Conservation (phyloP, 2,797 vertebrate species). For the Taenioides sp. region DNA sequence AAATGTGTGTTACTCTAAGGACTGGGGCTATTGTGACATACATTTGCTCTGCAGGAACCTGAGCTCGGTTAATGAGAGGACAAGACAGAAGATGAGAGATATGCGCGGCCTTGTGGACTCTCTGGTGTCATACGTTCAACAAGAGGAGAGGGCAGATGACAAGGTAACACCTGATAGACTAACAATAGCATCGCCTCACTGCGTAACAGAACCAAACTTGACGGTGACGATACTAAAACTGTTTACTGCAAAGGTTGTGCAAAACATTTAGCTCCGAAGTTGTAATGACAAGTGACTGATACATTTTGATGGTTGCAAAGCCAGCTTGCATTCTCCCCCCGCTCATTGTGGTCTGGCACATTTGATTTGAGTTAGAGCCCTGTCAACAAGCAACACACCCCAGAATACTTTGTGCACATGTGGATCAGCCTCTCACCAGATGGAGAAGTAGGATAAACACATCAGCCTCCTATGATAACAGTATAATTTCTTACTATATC, state of each 20-base stretch:
- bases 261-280: constrained; percentile 16
- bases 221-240: neutral
- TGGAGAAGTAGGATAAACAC: constrained; percentile 2
- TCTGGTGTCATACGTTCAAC: constrained; percentile 88
- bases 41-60: constrained; percentile 80
- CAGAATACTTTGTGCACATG: constrained; percentile 13
- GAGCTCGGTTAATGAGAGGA: constrained; percentile 93
- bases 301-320: constrained; percentile 10
- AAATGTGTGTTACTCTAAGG: neutral
- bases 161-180: constrained; percentile 77
- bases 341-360: constrained; percentile 13
- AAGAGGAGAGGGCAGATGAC: constrained; percentile 85
- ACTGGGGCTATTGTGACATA: neutral
- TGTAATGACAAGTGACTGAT: constrained; percentile 1
- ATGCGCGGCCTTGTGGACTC: constrained; percentile 88
- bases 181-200: neutral
- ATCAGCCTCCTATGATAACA: constrained; percentile 14
- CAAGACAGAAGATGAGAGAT: constrained; percentile 91
- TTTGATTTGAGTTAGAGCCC: constrained; percentile 10
- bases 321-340: constrained; percentile 9
- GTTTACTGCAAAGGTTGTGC: neutral
- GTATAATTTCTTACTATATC: neutral
- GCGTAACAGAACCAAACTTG: neutral
- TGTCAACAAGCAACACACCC: constrained; percentile 12
- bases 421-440: constrained; percentile 19